These are phyloP conservation scores for Drosophila gaucha DNA, from an alignment of 2,888 invertebrate species.

Conservation along the genomic window DNA sequence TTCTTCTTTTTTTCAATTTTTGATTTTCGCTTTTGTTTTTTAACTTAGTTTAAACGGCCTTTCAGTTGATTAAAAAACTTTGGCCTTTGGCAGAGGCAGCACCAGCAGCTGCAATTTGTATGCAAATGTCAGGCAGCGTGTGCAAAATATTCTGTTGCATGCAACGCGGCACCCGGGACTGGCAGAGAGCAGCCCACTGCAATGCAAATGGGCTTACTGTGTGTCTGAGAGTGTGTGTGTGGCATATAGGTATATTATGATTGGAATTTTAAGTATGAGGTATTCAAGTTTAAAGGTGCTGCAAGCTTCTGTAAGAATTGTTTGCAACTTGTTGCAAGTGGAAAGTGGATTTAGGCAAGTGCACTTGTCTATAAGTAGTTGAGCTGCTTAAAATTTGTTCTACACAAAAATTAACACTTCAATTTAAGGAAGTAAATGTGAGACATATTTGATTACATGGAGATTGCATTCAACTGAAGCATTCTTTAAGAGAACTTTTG, in stretches of 20 bases:
- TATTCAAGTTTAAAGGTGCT: constrained; percentile 63
- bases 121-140: constrained; percentile 65
- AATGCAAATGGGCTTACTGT: constrained; percentile 11
- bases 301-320: constrained; percentile 32
- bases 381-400: background rate
- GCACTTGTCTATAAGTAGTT: background rate
- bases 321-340: constrained; percentile 38
- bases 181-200: background rate
- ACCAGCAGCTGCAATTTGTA: constrained; percentile 68
- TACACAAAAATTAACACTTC: background rate
- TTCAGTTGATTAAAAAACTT: constrained; percentile 80
- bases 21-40: constrained; percentile 33
- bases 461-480: background rate
- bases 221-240: constrained; percentile 10
- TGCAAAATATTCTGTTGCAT: constrained; percentile 74
- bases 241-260: constrained; percentile 32
- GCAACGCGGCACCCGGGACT: constrained; percentile 35
- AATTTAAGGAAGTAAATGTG: background rate
- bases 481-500: background rate
- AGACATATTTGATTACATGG: too few species aligned
- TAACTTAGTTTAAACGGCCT: constrained; percentile 76
- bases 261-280: constrained; percentile 58
- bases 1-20: constrained; percentile 10
- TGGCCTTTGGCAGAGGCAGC: constrained; percentile 52
- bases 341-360: constrained; percentile 6